These are phyloP conservation scores for Drosophila pallidifrons DNA, from an alignment of 1,140 invertebrate genomes.

Conservation along the genomic window DNA sequence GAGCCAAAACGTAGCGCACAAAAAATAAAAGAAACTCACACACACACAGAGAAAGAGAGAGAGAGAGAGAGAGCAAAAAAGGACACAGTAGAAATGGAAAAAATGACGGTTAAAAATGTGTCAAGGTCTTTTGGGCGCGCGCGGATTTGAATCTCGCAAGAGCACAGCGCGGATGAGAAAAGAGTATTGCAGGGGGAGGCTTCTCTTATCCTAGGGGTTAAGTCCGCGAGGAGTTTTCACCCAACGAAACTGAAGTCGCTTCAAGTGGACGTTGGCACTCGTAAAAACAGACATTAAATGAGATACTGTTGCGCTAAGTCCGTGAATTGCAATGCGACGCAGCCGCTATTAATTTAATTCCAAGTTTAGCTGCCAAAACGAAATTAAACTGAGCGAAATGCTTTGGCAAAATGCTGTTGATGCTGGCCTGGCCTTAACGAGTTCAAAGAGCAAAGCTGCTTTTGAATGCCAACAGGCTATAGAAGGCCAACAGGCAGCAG, in stretches of 20 bases:
- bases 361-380: constrained; percentile 35
- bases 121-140: constrained; percentile 62
- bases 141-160: constrained; percentile 67
- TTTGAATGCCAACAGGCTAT: constrained; percentile 7
- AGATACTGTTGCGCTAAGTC: constrained; percentile 48
- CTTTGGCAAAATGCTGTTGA: constrained; percentile 29
- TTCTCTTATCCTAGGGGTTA: constrained; percentile 63
- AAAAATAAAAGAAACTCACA: background rate
- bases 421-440: constrained; percentile 34
- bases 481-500: background rate
- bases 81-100: constrained; percentile 49
- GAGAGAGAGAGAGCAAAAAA: constrained; percentile 28
- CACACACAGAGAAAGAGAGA: background rate
- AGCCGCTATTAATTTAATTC: constrained; percentile 75
- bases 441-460: constrained; percentile 49
- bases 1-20: constrained; percentile 6
- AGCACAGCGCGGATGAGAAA: background rate
- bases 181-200: background rate
- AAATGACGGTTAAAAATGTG: constrained; percentile 60
- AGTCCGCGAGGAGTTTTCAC: constrained; percentile 45
- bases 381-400: constrained; percentile 63
- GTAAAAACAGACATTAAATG: constrained; percentile 71
- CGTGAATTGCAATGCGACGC: constrained; percentile 59
- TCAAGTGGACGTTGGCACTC: constrained; percentile 44
- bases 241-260: constrained; percentile 33